These are phyloP conservation scores for Macrotus californicus DNA, from an alignment of 2,113 vertebrate genomes.

Conservation along the genomic window DNA sequence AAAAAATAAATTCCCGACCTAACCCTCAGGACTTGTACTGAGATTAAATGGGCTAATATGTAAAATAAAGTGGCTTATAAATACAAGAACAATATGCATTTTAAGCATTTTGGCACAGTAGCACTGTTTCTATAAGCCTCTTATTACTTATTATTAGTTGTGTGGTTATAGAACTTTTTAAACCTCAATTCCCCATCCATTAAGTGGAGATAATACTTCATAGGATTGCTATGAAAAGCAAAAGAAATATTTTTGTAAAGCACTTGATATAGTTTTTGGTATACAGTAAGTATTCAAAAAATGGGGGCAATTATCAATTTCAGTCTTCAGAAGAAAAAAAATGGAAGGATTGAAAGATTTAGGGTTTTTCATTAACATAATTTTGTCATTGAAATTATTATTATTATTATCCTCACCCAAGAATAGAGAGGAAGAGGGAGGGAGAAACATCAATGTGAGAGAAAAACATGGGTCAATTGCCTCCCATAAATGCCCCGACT, in stretches of 20 bases:
- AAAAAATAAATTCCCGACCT: not conserved
- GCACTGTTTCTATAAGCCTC: not conserved
- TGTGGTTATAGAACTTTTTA: not conserved
- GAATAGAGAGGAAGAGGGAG: no score
- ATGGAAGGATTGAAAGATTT: not conserved
- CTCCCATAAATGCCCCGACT: no score
- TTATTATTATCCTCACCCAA: no score
- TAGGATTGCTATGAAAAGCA: not conserved
- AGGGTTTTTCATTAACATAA: not conserved
- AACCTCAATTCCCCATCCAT: not conserved
- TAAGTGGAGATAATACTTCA: not conserved
- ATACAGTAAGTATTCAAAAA: not conserved
- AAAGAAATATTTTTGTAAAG: not conserved
- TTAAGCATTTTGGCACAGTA: not conserved
- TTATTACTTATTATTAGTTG: not conserved
- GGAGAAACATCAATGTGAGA: no score
- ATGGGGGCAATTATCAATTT: not conserved
- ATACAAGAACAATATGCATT: not conserved
- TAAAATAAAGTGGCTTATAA: not conserved
- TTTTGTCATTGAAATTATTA: no score
- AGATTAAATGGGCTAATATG: not conserved
- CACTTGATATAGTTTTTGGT: not conserved
- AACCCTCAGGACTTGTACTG: not conserved
- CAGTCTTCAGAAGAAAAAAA: not conserved
- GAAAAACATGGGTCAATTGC: no score